Evolutionary conservation across 2,888 invertebrate genomes (phyloP), one percentile per base, ranked within the genome.

Genomic region (Salpingus planirostris): DNA sequence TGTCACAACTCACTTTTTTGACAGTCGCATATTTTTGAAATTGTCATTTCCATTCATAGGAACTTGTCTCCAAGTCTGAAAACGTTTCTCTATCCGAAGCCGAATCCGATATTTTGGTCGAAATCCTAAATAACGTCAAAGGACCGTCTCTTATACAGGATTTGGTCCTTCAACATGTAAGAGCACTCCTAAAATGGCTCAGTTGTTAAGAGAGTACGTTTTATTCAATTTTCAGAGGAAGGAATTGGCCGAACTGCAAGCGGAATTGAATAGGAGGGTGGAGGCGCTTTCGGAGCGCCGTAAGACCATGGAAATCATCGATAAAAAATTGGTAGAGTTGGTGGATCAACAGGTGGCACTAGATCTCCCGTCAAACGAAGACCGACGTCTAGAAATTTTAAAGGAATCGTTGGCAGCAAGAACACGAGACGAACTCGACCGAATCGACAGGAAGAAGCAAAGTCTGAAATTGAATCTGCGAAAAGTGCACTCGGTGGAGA

Each of bases 161-260:
- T 31, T 73, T 80, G 18, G 76, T 83, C 15, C 75, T 75, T 47
- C 73, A 79, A 65, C 83, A 83, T 61, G 85, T 85, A 59, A 75
- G 78, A 68, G n/a, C n/a, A n/a, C n/a, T n/a, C n/a, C n/a, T n/a
- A n/a, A n/a, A n/a, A n/a, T n/a, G n/a, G n/a, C n/a, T n/a, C n/a
- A n/a, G n/a, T n/a, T 15, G 13, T 10, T 29, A 24, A 23, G 11
- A 7, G 15, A 21, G 27, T 30, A 27, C 27, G n/a, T n/a, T n/a
- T n/a, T n/a, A n/a, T n/a, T n/a, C n/a, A n/a, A n/a, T n/a, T n/a
- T n/a, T n/a, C 50, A 84, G 84, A 77, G 81, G 62, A 78, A 78
- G 47, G 84, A 85, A 59, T 64, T 86, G 18, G 71, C 76, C 13
- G 75, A 74, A 22, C 49, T 86, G 31, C 85, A 85, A 55, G 72